Percentiles rank a stretch among this genome's conserved stretches.
phyloP scores from a whole-genome alignment of 2,113 vertebrate species.

The Thryonomys swinderianus region DNA sequence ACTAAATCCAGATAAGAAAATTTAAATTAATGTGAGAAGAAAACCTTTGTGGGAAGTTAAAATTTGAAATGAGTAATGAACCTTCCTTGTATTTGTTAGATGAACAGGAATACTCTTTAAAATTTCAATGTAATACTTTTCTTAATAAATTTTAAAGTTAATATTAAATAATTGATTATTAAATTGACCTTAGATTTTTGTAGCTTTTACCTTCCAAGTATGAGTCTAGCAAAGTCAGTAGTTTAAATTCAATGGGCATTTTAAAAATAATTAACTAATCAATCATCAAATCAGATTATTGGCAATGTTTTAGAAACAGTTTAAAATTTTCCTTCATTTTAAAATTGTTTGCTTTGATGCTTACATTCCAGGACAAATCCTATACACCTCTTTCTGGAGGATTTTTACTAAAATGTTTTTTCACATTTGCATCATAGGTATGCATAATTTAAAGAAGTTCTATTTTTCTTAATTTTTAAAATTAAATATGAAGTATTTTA shows the following conservation, averaged over 20 bases:
- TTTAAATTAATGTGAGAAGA: slow-evolving; percentile 48
- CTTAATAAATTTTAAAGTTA: slow-evolving; percentile 14
- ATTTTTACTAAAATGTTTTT: neutral
- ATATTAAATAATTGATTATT: slow-evolving; percentile 36
- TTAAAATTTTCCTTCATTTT: slow-evolving; percentile 51
- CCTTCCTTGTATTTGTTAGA: neutral
- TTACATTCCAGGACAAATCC: neutral
- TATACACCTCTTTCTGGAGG: neutral
- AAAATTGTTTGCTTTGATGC: slow-evolving; percentile 36
- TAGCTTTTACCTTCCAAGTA: neutral
- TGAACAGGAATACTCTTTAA: neutral
- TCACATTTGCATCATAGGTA: slow-evolving; percentile 21
- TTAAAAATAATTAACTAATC: slow-evolving; percentile 5
- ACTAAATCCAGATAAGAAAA: slow-evolving; percentile 55
- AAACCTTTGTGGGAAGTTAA: neutral
- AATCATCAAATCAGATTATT: neutral
- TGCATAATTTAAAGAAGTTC: slow-evolving; percentile 46
- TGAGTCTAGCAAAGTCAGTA: neutral
- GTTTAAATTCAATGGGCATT: slow-evolving; percentile 4
- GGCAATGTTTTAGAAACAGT: slow-evolving; percentile 12
- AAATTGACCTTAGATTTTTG: slow-evolving; percentile 54
- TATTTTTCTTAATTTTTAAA: slow-evolving; percentile 20
- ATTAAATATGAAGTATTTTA: slow-evolving; percentile 57
- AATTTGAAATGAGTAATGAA: slow-evolving; percentile 44
- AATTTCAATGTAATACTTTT: neutral